phyloP scores from a whole-genome alignment of 2,888 invertebrate genomes.

The Agrochola lychnidis region DNA sequence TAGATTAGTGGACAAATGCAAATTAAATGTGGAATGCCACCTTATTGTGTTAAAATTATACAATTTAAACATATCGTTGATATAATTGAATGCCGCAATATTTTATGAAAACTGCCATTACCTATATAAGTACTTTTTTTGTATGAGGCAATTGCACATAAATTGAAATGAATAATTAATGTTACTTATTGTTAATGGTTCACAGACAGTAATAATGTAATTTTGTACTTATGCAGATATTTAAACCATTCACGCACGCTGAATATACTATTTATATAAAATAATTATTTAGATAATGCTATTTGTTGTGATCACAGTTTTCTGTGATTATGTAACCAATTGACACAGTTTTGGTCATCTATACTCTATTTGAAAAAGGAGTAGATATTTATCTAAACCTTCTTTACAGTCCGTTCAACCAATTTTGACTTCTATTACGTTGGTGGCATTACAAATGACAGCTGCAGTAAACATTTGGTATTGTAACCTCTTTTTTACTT shows the following conservation, averaged over 20 bases:
- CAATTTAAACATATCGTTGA: constrained; percentile 23
- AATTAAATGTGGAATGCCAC: background rate
- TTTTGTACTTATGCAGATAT: constrained; percentile 23
- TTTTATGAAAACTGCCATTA: constrained; percentile 3
- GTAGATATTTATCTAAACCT: no score
- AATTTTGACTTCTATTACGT: no score
- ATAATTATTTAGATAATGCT: constrained; percentile 10
- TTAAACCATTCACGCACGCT: constrained; percentile 16
- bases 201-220: constrained; percentile 15
- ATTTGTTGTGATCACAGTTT: constrained; percentile 17
- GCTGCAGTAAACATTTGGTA: no score
- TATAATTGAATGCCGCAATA: constrained; percentile 9
- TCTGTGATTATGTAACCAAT: constrained; percentile 20
- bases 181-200: background rate
- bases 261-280: constrained; percentile 11
- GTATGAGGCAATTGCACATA: background rate
- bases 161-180: background rate
- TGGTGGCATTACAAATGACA: no score
- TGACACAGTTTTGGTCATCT: background rate
- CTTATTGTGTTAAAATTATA: background rate
- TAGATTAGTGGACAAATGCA: background rate
- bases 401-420: no score
- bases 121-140: background rate
- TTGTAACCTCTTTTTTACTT: no score
- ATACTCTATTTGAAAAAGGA: no score